Conservation (phyloP, 1,140 invertebrate species). For the Phymorhynchus buccinoides region DNA sequence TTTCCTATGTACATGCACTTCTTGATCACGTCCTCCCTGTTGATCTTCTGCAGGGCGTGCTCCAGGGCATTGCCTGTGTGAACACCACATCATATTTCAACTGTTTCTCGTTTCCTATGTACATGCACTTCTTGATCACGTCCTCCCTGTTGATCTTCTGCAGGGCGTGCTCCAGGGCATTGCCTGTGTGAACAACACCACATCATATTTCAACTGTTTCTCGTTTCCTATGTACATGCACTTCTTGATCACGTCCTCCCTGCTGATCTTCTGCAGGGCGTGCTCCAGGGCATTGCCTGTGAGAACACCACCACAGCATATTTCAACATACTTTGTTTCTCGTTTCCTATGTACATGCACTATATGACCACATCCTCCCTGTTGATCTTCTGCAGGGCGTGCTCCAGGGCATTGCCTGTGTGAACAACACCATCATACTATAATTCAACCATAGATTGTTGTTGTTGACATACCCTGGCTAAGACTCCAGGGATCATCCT, state of each 20-base stretch:
- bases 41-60: slow-evolving; percentile 89
- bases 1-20: slow-evolving; percentile 92
- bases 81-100: no score
- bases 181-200: no score
- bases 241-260: slow-evolving; percentile 92
- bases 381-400: slow-evolving; percentile 89
- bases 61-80: slow-evolving; percentile 85
- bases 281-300: slow-evolving; percentile 88
- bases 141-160: slow-evolving; percentile 92
- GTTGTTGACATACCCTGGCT: no score
- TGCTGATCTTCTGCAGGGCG: slow-evolving; percentile 88
- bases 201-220: no score
- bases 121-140: slow-evolving; percentile 92
- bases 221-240: slow-evolving; percentile 94
- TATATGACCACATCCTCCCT: slow-evolving; percentile 93
- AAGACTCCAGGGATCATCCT: no score
- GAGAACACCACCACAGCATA: not conserved
- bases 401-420: slow-evolving; percentile 87
- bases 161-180: slow-evolving; percentile 89
- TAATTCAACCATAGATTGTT: no score
- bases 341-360: slow-evolving; percentile 92
- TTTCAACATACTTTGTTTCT: no score
- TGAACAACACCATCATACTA: no score
- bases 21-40: slow-evolving; percentile 91
- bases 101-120: no score